Evolutionary conservation across 2,888 invertebrate species (phyloP), one percentile per base, ranked within the genome.

Genomic region (Acrobasis repandana): DNA sequence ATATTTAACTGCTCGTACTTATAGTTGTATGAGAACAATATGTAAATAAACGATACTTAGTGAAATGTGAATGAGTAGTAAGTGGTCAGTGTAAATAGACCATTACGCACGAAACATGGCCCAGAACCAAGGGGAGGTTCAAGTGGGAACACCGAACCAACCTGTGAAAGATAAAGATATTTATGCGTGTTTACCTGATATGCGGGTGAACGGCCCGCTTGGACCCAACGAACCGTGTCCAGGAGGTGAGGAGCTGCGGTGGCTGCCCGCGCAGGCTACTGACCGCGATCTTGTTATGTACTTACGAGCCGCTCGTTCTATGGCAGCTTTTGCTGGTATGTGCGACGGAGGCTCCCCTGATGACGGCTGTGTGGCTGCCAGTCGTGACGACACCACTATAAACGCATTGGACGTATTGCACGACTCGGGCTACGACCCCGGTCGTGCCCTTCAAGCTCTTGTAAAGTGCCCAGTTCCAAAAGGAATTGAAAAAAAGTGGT

Each of bases 241-340:
- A 74, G 93, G 90, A 78, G 92, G 96, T 72, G 99, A 99, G 90
- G 98, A 98, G 88, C 92, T 98, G 86, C 94, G 97, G 92, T 99
- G 99, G 99, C 94, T 97, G 86, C 98, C 99, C 65, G 97, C 97
- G 74, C 96, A 98, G 93, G 95, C 97, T 72, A 94, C 96, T 78
- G 99, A 99, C 93, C 96, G 97, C 75, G 98, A 99, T 93, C 95
- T 99, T 85, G 95, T 98, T 82, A 98, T 99, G 98, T 99, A 98
- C 93, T 95, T 99, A 86, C 94, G 98, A 79, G 99, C 98, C 74
- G 98, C 98, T 72, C 95, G 98, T 79, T 98, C 98, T 66, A 98
- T 99, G 97, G 98, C 99, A 82, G 98, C 98, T 64, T 99, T 99
- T 93, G 98, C 98, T 74, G 98, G 98, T 76, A 98, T 99, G 98